phyloP scores from a whole-genome alignment of 2,113 vertebrate species.

The Mastomys coucha region DNA sequence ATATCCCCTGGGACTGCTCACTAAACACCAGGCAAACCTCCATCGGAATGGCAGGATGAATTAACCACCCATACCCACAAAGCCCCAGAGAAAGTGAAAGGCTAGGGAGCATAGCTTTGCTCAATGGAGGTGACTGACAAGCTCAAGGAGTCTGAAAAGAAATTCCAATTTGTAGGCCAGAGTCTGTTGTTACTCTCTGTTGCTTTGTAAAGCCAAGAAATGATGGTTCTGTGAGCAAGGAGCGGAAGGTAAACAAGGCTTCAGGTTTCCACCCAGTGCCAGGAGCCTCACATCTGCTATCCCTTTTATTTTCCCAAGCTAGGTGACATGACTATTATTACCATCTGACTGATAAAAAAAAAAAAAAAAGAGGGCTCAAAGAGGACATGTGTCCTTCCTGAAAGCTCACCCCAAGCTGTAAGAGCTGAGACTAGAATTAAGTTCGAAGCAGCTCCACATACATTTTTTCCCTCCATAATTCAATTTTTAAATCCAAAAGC shows the following conservation, averaged over 20 bases:
- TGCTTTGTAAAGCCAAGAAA: constrained; percentile 27
- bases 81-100: not conserved
- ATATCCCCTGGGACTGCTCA: constrained; percentile 45
- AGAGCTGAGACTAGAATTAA: not conserved
- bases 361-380: not conserved
- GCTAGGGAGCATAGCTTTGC: not conserved
- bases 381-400: not conserved
- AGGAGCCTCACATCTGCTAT: not conserved
- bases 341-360: not conserved
- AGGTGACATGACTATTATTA: not conserved
- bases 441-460: not conserved
- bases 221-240: not conserved
- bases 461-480: not conserved
- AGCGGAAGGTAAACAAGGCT: not conserved
- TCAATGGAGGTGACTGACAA: not conserved
- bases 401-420: not conserved
- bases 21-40: constrained; percentile 39
- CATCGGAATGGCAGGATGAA: constrained; percentile 2
- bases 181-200: not conserved
- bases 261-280: not conserved
- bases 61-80: not conserved
- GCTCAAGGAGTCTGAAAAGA: constrained; percentile 24
- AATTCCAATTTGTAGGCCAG: not conserved
- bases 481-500: constrained; percentile 1
- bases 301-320: not conserved